Evolutionary conservation across 2,113 vertebrate genomes (phyloP), one percentile per base, ranked within the genome.

Genomic region (Dissostichus mawsoni): DNA sequence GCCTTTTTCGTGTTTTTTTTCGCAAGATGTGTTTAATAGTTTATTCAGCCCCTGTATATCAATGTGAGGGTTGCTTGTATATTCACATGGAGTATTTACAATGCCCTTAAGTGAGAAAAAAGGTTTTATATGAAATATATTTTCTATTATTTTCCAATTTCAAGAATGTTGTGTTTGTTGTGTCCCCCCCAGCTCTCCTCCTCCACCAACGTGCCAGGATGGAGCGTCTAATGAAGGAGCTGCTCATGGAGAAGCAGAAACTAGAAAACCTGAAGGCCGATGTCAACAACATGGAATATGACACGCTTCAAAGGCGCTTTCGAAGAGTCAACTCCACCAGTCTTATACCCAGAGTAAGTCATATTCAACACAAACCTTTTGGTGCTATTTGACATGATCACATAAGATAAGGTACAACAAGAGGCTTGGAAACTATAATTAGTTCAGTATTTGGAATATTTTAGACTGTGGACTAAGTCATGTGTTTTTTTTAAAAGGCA

Each of bases 201-300:
- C 96, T 99, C 87, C 98, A 99, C 94, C 98, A 99, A 68, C 95
- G 97, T 78, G 98, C 98, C 82, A 96, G 98, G 92, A 99, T 99
- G 98, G 98, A 99, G 95, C 96, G 98, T 77, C 94, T 99, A 89
- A 89, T 96, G 92, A 99, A 99, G 93, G 97, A 98, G 23, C 93
- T 99, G 88, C 95, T 94, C 90, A 82, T 96, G 86, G 97, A 99
- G 92, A 96, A 94, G 80, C 97, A 98, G 87, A 98, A 98, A 81
- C 95, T 99, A 8, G 98, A 99, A 78, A 95, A 94, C 16, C 89
- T 99, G 86, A 99, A 99, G 91, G 87, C 95, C 0, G 97, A 99
- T 69, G 98, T 99, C 72, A 99, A 99, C 76, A 94, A 96, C 71
- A 99, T 98, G 98, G 98, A 99, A 89, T 97, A 98, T 47, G 97